Evolutionary conservation across 2,113 vertebrate genomes (phyloP), one percentile per base, ranked within the genome.

Genomic region (Condylura cristata): DNA sequence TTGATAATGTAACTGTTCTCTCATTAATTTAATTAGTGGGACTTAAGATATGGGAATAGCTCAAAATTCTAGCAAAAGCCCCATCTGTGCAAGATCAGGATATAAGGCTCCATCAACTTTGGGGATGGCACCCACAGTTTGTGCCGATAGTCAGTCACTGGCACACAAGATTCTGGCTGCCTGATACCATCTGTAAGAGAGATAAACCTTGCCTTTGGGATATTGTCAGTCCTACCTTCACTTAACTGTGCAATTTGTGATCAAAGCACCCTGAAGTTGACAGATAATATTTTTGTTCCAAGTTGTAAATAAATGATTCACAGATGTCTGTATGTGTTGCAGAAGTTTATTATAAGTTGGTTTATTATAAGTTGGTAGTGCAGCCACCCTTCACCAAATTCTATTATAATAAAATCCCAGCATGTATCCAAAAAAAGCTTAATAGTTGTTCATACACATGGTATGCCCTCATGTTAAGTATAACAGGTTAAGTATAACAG

Each of bases 281-380:
- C 17, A 83, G 41, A 28, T 56, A 24, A 34, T 56, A 82, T 37
- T 91, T 56, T 66, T 81, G 58, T 53, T 32, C 26, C 32, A 48
- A 56, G 8, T 6, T 86, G 5, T 12, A 81, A 83, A 95, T 44
- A 93, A 93, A 75, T 58, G 28, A 90, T 51, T 66, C 82, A 82
- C 51, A 78, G 88, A 87, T 30, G 3, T n/a, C 61, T 72, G 26
- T 28, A 32, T 28, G 6, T 74, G 7, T 37, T 41, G 12, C 16
- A 74, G n/a, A 92, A 86, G 26, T 32, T 91, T 81, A 89, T 89
- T 13, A 71, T 72, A 58, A 76, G 60, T 20, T 60, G 14, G 9
- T 32, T 91, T 81, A 89, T 89, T 13, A 71, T 72, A 58, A 76
- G 60, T 20, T 60, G 14, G 9, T n/a, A n/a, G n/a, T 86, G 2